Evolutionary conservation across 1,140 invertebrate genomes (phyloP).

Genomic region (Bilobella aurantiaca): DNA sequence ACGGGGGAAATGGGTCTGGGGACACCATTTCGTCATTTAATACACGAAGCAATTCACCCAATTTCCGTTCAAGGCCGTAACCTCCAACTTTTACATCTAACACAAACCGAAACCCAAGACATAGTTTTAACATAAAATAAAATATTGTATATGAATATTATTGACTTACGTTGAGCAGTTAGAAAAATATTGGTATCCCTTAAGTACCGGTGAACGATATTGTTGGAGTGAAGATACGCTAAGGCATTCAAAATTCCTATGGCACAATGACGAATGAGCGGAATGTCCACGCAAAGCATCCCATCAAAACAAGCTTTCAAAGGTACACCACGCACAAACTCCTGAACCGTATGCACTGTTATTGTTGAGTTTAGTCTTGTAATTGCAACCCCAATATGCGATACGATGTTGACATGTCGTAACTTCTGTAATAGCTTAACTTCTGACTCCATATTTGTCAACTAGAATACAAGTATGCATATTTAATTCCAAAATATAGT

Average conservation of each 20-base stretch:
- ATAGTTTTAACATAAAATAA: background rate
- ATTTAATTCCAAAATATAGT: too few species aligned
- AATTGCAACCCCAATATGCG: conserved; percentile 60
- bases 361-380: conserved; percentile 43
- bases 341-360: conserved; percentile 51
- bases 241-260: conserved; percentile 55
- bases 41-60: conserved; percentile 45
- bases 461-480: background rate
- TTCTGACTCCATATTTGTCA: conserved; percentile 52
- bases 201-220: conserved; percentile 65
- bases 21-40: conserved; percentile 34
- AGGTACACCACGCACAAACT: conserved; percentile 51
- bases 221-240: conserved; percentile 61
- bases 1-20: conserved; percentile 43
- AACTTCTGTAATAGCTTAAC: conserved; percentile 54
- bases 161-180: conserved; percentile 45
- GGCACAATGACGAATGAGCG: conserved; percentile 52
- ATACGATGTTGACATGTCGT: conserved; percentile 59
- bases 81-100: conserved; percentile 52
- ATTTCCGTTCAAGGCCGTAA: conserved; percentile 58
- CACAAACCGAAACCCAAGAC: conserved; percentile 33
- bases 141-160: too few species aligned
- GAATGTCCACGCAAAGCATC: conserved; percentile 48
- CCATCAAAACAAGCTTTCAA: conserved; percentile 47
- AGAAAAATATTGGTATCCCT: conserved; percentile 55